Evolutionary conservation across 1,140 invertebrate species (phyloP), one percentile per base, ranked within the genome.

Genomic region (Eueides isabella): DNA sequence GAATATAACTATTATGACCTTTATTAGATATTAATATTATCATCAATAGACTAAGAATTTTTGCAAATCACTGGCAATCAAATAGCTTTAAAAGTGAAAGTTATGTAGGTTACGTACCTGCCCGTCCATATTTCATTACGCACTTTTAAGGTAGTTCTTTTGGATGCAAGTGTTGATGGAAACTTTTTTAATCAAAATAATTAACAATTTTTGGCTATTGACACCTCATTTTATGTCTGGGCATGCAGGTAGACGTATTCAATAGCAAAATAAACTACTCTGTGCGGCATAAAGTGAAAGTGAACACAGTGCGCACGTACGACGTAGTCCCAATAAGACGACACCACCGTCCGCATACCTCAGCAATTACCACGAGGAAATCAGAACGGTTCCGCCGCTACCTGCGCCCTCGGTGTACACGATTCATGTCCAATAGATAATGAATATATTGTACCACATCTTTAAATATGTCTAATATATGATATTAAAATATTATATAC

Each of bases 291-390:
- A 82, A 91, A 92, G 89, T 92, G 91, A 92, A 92, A 92, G 91
- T 92, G 87, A 91, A 89, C 48, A 55, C 80, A 85, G 81, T 83
- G 85, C 87, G 86, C 89, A 90, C 87, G 85, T 85, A 83, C 83
- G 74, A 80, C 78, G 85, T 82, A 89, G 86, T 88, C 86, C 89
- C 89, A 92, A 92, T 90, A 92, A 91, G 90, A 92, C 89, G 89
- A 90, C 88, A 89, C 83, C 78, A 82, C 81, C 87, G 89, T 92
- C 91, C 89, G 89, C 89, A 92, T 92, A 89, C 90, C 90, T 85
- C 85, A 77, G 82, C 89, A 91, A 92, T 92, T 90, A 90, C 84
- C 88, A 88, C 90, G 81, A 91, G 88, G 90, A 91, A 91, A 89
- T 90, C 85, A 87, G 82, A 84, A 84, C 80, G 80, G 82, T 87